phyloP scores from a whole-genome alignment of 2,797 vertebrate genomes.

The Ataeniobius toweri region DNA sequence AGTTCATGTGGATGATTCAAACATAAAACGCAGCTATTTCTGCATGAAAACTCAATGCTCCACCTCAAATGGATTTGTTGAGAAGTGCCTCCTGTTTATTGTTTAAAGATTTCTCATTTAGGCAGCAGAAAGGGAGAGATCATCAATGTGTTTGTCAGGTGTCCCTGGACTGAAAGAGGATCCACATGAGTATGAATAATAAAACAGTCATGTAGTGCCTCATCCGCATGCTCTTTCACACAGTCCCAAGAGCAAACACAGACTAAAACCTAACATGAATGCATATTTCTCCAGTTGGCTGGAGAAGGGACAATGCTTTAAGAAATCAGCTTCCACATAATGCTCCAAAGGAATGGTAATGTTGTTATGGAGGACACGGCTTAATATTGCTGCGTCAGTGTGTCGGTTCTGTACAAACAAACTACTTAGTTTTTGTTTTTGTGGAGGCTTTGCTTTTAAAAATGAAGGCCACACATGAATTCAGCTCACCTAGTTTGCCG shows the following conservation, averaged over 20 bases:
- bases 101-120: slow-evolving; percentile 22
- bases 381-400: slow-evolving; percentile 22
- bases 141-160: slow-evolving; percentile 57
- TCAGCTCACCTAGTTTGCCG: slow-evolving; percentile 61
- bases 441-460: slow-evolving; percentile 50
- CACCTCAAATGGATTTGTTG: background rate
- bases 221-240: slow-evolving; percentile 29
- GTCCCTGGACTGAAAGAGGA: slow-evolving; percentile 73
- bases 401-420: slow-evolving; percentile 28
- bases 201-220: slow-evolving; percentile 63
- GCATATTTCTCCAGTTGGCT: slow-evolving; percentile 44
- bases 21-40: slow-evolving; percentile 17
- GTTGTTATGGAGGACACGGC: slow-evolving; percentile 57
- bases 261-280: slow-evolving; percentile 9
- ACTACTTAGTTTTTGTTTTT: slow-evolving; percentile 15
- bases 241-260: slow-evolving; percentile 37
- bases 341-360: slow-evolving; percentile 25
- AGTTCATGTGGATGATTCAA: slow-evolving; percentile 21
- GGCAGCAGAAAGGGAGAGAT: slow-evolving; percentile 29
- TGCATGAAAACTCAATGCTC: background rate
- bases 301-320: slow-evolving; percentile 51
- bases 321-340: slow-evolving; percentile 37
- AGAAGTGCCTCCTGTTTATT: slow-evolving; percentile 19
- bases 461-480: slow-evolving; percentile 59
- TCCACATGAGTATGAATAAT: slow-evolving; percentile 76